Conservation (phyloP, 2,888 invertebrate species). For the Tortrix viridana region DNA sequence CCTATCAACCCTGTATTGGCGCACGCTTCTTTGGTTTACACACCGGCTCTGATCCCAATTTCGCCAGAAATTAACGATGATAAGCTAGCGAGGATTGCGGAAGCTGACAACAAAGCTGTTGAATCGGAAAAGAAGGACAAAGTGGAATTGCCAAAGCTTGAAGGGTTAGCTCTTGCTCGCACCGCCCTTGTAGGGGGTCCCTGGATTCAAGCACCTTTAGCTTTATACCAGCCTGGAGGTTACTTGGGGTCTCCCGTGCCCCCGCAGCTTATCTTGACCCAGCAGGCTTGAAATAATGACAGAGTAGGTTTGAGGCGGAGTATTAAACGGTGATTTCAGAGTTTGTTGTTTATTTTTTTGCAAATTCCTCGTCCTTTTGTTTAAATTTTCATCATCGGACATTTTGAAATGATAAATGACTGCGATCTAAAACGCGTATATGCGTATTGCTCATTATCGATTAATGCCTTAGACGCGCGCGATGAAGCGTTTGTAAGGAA, state of each 20-base stretch:
- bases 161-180: slow-evolving; percentile 11
- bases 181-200: slow-evolving; percentile 38
- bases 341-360: slow-evolving; percentile 12
- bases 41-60: slow-evolving; percentile 39
- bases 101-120: slow-evolving; percentile 39
- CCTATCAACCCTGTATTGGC: slow-evolving; percentile 28
- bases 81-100: slow-evolving; percentile 48
- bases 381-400: too few species aligned
- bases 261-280: slow-evolving; percentile 34
- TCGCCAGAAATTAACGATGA: slow-evolving; percentile 44
- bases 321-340: slow-evolving; percentile 40
- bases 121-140: slow-evolving; percentile 41
- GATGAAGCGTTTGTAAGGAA: too few species aligned
- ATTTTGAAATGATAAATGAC: too few species aligned
- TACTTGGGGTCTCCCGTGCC: slow-evolving; percentile 35
- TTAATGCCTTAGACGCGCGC: too few species aligned
- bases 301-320: slow-evolving; percentile 13
- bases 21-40: slow-evolving; percentile 38
- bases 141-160: slow-evolving; percentile 45
- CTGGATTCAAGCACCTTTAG: slow-evolving; percentile 32
- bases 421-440: too few species aligned
- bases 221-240: slow-evolving; percentile 42
- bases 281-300: slow-evolving; percentile 40
- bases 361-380: background rate
- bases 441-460: too few species aligned